Evolutionary conservation across 2,888 invertebrate genomes (phyloP), one percentile per base, ranked within the genome.

Genomic region (Tyria jacobaeae): DNA sequence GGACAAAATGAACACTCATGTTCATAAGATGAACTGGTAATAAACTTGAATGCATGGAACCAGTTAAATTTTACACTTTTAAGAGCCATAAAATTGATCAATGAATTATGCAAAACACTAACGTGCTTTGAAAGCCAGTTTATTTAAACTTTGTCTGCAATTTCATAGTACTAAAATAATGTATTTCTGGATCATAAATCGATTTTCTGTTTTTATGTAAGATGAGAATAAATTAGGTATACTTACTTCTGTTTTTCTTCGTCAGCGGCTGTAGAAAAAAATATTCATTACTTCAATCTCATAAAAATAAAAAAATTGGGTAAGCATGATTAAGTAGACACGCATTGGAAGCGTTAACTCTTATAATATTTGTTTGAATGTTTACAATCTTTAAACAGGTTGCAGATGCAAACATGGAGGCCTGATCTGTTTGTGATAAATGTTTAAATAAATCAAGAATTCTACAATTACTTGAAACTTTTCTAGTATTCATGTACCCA

Each of bases 221-320:
- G 1, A 24, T 10, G 12, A 3, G 9, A 21, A 34, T 39, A 24
- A 55, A 44, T 25, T 14, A 57, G 52, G 37, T 9, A 74, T 80
- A 96, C 98, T 98, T 95, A 98, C 98, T 97, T 98, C 95, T 98
- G 98, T 95, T 97, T 97, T 84, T 98, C 98, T 95, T 98, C 98
- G 94, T 98, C 98, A 95, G 97, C 97, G 92, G 98, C 98, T 98
- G 96, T 92, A 97, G 96, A 95, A 89, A 83, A 86, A 88, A 85
- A 50, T 24, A 34, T 39, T 21, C n/a, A n/a, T n/a, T n/a, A n/a
- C n/a, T n/a, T n/a, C n/a, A n/a, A n/a, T n/a, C n/a, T n/a, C n/a
- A n/a, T n/a, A n/a, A n/a, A n/a, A n/a, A n/a, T n/a, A n/a, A n/a
- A n/a, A n/a, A n/a, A n/a, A n/a, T n/a, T n/a, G n/a, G n/a, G n/a